Base-by-base conservation (phyloP, 2,797 vertebrate genomes). In the Acanthurus lineatus region DNA sequence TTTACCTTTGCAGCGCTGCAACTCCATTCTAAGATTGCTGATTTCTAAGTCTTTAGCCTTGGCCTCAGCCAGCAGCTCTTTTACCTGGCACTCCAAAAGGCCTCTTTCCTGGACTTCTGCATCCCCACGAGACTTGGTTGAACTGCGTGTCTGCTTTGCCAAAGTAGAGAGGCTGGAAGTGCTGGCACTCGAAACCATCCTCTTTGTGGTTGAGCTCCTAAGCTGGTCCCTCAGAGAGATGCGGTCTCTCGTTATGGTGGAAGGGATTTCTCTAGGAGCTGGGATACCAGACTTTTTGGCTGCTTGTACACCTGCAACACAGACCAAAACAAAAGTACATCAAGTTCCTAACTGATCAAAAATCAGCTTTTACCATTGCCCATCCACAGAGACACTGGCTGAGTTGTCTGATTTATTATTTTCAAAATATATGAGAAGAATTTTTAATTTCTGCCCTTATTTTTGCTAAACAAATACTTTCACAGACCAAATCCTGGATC, bases 11-110 rank as follows among this genome's bases (percentile, higher is more conserved):
- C 91, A 96, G 81, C 93, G 96, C 89, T 97, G 97, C 75, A 99
- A 84, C 89, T 99, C 98, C 69, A 91, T 96, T 47, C 96, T 96
- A 53, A 99, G 97, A 83, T 95, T 97, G 84, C 94, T 97, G 54
- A 99, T 99, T 92, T 99, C 97, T 2, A 95, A 96, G 79, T 99
- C 98, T 95, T 99, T 99, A 0, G 96, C 95, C 85, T 99, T 99
- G 61, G 97, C 96, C 83, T 99, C 98, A 12, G 97, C 96, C 89
- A 99, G 87, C 57, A 99, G 96, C 64, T 98, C 98, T 83, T 97
- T 98, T 62, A 99, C 96, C 83, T 98, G 98, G 82, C 95, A 92
- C 94, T 99, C 97, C 62, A 99, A 92, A 20, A 96, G 85, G 0
- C 95, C 94, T 85, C 89, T 96, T 82, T 98, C 97, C 58, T 93